Base-by-base conservation (phyloP, 1,140 invertebrate genomes). In the Temnothorax longispinosus region DNA sequence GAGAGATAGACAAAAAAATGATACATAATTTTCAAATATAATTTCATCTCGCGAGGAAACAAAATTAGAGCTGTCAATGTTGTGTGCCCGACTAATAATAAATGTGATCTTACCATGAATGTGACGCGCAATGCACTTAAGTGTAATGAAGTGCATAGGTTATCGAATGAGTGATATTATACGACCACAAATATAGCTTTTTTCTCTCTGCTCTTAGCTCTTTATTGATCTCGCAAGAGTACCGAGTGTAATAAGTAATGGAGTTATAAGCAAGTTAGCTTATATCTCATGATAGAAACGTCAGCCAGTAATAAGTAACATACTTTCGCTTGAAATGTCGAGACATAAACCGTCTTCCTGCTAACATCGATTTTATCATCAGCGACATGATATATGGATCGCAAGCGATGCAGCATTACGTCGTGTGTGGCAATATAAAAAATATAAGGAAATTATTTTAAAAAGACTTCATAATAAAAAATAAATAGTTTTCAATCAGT, bases 41-140 rank as follows among this genome's bases (percentile, higher is more conserved):
- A 38, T 86, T 88, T 75, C 69, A 21, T 74, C 60, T 64, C 18
- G 54, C 32, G 56, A 81, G 47, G 76, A 74, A 62, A 89, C 86
- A 80, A 56, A 86, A 89, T 60, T 86, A 77, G 69, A 82, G 18
- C 54, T 82, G 18, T 81, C 21, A 56, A 56, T 5, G 3, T 71
- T 50, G 7, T 27, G 21, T 56, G 27, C 27, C 35, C 54, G 35
- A 38, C 3, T 54, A 81, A 81, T 54, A 81, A 81, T n/a, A 27
- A 84, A 74, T 84, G 32, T 58, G 27, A 74, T 74, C 52, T 47
- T 7, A 10, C n/a, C 3, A 44, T 41, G 32, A 58, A 62, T 60
- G 11, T 47, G 41, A 82, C 15, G 21, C 21, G 27, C 69, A 41
- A 60, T 60, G 21, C 38, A 44, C 50, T 80, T 69, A 80, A 56